These are phyloP conservation scores for Hyles lineata DNA, from an alignment of 2,888 invertebrate species.

Conservation along the genomic window DNA sequence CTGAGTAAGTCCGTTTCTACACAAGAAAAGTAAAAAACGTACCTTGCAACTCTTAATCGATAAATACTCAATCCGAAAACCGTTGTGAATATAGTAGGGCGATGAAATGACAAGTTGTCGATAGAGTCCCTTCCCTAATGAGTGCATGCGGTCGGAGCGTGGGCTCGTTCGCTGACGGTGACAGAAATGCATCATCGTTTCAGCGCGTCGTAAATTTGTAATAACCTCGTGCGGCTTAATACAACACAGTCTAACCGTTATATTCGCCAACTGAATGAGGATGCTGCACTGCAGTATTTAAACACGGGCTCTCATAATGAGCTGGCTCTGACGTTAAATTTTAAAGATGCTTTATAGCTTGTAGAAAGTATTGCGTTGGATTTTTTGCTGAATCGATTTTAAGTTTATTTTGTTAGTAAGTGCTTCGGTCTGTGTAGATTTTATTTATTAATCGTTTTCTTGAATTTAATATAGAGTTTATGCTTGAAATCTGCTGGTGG, in stretches of 20 bases:
- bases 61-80: background rate
- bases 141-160: constrained; percentile 30
- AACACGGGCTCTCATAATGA: background rate
- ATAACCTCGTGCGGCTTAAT: constrained; percentile 27
- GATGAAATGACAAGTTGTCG: constrained; percentile 13
- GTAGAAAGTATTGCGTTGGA: background rate
- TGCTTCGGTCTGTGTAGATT: background rate
- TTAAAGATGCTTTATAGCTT: background rate
- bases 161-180: constrained; percentile 40
- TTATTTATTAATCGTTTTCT: background rate
- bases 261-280: constrained; percentile 10
- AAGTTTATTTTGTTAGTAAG: background rate
- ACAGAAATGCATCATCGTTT: constrained; percentile 49
- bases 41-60: background rate
- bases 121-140: constrained; percentile 26
- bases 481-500: too few species aligned
- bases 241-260: constrained; percentile 14
- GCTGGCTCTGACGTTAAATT: constrained; percentile 12
- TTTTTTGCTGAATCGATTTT: background rate
- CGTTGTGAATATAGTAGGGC: background rate
- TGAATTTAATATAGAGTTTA: too few species aligned
- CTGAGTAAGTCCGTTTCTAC: too few species aligned
- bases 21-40: too few species aligned
- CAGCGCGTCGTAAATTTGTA: constrained; percentile 39
- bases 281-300: constrained; percentile 17